Percentiles rank a stretch among this genome's conserved stretches.
Evolutionary conservation across 2,888 invertebrate species (phyloP).

Genomic region (Dasysyrphus tricinctus): DNA sequence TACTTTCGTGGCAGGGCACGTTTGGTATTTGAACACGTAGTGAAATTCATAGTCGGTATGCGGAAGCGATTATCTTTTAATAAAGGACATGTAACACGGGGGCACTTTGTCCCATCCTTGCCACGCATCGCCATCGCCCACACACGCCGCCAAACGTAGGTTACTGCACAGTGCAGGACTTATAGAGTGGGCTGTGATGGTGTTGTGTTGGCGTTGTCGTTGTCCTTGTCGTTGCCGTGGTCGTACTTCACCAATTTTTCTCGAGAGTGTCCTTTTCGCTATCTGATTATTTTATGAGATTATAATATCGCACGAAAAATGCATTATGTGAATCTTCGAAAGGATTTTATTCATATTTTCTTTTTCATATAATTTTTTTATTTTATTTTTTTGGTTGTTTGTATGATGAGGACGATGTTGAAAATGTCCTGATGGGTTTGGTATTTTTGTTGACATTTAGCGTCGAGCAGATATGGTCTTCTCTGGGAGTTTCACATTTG

Average conservation of each 20-base stretch:
- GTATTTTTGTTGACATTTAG: slow-evolving; percentile 30
- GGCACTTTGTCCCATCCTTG: slow-evolving; percentile 45
- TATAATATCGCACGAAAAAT: slow-evolving; percentile 67
- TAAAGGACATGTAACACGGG: slow-evolving; percentile 73
- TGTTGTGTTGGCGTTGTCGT: too few species aligned
- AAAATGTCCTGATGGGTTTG: slow-evolving; percentile 19
- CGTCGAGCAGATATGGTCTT: not conserved
- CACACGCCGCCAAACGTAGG: not conserved
- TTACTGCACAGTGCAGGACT: not conserved
- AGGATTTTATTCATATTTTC: slow-evolving; percentile 4
- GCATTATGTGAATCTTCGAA: slow-evolving; percentile 58
- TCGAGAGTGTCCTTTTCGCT: slow-evolving; percentile 3
- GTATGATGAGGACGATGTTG: slow-evolving; percentile 22
- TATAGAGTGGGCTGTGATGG: not conserved
- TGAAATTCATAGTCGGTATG: slow-evolving; percentile 74
- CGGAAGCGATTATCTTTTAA: slow-evolving; percentile 75
- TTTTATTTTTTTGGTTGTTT: slow-evolving; percentile 1
- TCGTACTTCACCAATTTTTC: slow-evolving; percentile 21
- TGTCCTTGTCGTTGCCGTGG: too few species aligned
- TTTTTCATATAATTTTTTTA: too few species aligned
- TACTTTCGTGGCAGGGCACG: slow-evolving; percentile 69
- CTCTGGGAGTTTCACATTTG: not conserved
- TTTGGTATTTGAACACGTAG: slow-evolving; percentile 75
- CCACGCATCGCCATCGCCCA: not conserved
- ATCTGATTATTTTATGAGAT: slow-evolving; percentile 67